Percentiles rank a stretch among this genome's conserved stretches.
Evolutionary conservation across 2,888 invertebrate species (phyloP).

Genomic region (Agrochola circellaris): DNA sequence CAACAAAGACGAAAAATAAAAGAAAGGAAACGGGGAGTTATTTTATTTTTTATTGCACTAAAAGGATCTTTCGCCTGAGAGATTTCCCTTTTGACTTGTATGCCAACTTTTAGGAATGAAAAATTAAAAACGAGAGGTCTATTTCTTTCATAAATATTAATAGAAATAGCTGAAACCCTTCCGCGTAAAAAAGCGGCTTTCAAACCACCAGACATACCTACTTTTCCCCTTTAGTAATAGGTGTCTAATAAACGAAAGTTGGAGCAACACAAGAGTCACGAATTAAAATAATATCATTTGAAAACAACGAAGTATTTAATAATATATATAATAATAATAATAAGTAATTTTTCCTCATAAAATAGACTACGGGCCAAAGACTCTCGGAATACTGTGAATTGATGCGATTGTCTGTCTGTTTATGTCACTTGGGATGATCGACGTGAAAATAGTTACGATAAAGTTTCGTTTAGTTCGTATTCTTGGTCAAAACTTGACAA

Average conservation of each 20-base stretch:
- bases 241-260: neutral
- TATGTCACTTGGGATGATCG: neutral
- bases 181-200: too few species aligned
- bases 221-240: neutral
- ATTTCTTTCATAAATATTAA: too few species aligned
- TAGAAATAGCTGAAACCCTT: too few species aligned
- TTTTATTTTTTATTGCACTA: neutral
- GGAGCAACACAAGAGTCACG: neutral
- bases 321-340: too few species aligned
- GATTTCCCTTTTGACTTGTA: neutral
- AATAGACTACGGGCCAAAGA: too few species aligned
- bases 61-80: neutral
- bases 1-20: neutral
- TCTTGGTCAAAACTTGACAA: neutral
- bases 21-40: neutral
- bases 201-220: neutral
- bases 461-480: neutral
- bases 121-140: too few species aligned
- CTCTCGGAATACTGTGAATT: neutral
- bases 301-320: neutral
- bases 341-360: neutral
- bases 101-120: too few species aligned
- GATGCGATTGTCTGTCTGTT: neutral
- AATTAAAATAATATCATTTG: neutral
- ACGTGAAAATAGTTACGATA: neutral